phyloP scores from a whole-genome alignment of 2,888 invertebrate species.

The Campopleginae sp. region DNA sequence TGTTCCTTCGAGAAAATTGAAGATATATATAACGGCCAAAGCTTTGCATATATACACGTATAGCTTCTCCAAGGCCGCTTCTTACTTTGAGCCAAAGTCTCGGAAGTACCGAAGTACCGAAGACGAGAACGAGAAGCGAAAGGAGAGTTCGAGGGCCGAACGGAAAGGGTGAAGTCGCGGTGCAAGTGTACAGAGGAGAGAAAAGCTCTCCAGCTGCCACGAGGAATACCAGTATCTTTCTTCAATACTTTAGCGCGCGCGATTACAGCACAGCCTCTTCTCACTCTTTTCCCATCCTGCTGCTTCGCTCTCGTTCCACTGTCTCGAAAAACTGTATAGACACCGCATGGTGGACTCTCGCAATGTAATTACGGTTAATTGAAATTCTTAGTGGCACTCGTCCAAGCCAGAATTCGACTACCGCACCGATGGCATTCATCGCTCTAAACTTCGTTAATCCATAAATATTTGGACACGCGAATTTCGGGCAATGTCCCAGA shows the following conservation, averaged over 20 bases:
- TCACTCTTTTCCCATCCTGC: background rate
- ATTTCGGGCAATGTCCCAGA: background rate
- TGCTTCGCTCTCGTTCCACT: background rate
- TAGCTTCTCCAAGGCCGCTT: constrained; percentile 5
- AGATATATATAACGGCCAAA: constrained; percentile 30
- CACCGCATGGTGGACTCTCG: constrained; percentile 60
- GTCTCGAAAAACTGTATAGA: constrained; percentile 17
- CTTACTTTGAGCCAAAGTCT: constrained; percentile 54
- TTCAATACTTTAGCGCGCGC: constrained; percentile 9
- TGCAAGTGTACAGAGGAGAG: constrained; percentile 46
- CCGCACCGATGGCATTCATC: constrained; percentile 8
- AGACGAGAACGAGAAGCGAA: constrained; percentile 27
- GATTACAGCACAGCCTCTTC: constrained; percentile 28
- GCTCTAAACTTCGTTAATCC: constrained; percentile 29
- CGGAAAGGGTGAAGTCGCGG: constrained; percentile 12
- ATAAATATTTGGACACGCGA: background rate
- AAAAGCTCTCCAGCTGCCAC: constrained; percentile 62
- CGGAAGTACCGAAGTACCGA: constrained; percentile 41
- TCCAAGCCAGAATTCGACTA: constrained; percentile 71
- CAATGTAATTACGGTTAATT: constrained; percentile 82
- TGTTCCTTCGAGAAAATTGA: constrained; percentile 49
- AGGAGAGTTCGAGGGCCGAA: constrained; percentile 39
- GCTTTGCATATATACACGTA: constrained; percentile 15
- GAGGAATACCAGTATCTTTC: constrained; percentile 19
- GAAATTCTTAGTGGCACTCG: constrained; percentile 79